Evolutionary conservation across 2,888 invertebrate genomes (phyloP).

Genomic region (Conus canariensis): DNA sequence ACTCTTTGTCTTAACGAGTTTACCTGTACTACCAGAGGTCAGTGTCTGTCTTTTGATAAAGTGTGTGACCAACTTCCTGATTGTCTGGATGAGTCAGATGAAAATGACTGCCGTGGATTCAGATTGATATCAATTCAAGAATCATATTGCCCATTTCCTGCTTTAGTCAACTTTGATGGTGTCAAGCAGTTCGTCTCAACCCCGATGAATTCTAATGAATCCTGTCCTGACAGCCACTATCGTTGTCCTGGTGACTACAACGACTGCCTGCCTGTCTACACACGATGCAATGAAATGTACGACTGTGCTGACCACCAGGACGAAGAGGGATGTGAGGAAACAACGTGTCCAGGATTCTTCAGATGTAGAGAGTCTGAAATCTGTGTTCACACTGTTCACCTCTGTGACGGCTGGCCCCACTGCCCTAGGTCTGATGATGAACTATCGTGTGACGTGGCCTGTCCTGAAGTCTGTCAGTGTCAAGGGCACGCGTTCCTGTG

Average conservation of each 20-base stretch:
- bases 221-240: constrained; percentile 11
- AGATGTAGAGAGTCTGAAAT: background rate
- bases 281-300: constrained; percentile 5
- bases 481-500: background rate
- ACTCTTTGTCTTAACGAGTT: background rate
- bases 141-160: background rate
- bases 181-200: background rate
- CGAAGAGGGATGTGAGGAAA: background rate
- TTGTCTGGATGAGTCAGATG: background rate
- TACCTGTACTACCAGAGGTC: background rate
- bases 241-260: constrained; percentile 10
- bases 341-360: background rate
- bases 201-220: background rate
- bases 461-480: background rate
- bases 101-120: background rate
- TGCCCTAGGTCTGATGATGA: background rate
- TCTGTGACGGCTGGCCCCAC: constrained; percentile 18
- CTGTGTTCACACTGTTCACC: background rate
- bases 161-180: background rate
- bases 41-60: background rate
- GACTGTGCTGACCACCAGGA: constrained; percentile 19
- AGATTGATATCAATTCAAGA: background rate
- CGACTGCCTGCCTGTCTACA: constrained; percentile 16
- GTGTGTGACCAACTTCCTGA: background rate
- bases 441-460: background rate